These are phyloP conservation scores for Amia ocellicauda DNA, from an alignment of 2,113 vertebrate genomes.

Conservation along the genomic window DNA sequence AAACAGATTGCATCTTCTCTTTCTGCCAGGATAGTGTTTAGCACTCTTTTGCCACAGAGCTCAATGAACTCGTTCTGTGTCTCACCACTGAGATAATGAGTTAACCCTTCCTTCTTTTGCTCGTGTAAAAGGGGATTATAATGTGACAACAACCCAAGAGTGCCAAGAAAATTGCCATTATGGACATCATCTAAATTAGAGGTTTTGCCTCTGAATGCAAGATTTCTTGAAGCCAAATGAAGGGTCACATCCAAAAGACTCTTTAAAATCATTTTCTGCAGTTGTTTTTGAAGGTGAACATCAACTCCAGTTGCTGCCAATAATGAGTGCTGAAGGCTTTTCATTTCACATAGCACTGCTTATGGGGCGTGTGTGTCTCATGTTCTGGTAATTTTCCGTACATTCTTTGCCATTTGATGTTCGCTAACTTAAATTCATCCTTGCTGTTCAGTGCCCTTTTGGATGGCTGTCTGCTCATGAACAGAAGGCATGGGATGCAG, in stretches of 20 bases:
- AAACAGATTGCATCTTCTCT: slow-evolving; percentile 17
- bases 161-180: slow-evolving; percentile 21
- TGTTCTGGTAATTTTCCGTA: slow-evolving; percentile 21
- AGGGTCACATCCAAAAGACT: slow-evolving; percentile 21
- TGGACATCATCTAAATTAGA: slow-evolving; percentile 20
- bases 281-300: slow-evolving; percentile 15
- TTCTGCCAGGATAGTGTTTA: slow-evolving; percentile 14
- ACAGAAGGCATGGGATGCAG: slow-evolving; percentile 25
- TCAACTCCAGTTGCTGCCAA: slow-evolving; percentile 17
- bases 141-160: slow-evolving; percentile 18
- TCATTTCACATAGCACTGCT: slow-evolving; percentile 23
- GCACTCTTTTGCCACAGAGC: slow-evolving; percentile 20
- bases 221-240: slow-evolving; percentile 25
- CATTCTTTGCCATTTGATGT: slow-evolving; percentile 15
- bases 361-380: slow-evolving; percentile 18
- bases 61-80: slow-evolving; percentile 26
- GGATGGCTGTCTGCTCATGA: slow-evolving; percentile 16
- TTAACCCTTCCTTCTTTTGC: slow-evolving; percentile 22
- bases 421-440: slow-evolving; percentile 15
- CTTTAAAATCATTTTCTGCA: slow-evolving; percentile 17
- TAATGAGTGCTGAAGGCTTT: slow-evolving; percentile 23
- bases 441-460: slow-evolving; percentile 17
- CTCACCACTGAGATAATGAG: slow-evolving; percentile 17
- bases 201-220: slow-evolving; percentile 25
- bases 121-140: slow-evolving; percentile 24